Conservation (phyloP, 2,113 vertebrate genomes). For the Macroglossus sobrinus region DNA sequence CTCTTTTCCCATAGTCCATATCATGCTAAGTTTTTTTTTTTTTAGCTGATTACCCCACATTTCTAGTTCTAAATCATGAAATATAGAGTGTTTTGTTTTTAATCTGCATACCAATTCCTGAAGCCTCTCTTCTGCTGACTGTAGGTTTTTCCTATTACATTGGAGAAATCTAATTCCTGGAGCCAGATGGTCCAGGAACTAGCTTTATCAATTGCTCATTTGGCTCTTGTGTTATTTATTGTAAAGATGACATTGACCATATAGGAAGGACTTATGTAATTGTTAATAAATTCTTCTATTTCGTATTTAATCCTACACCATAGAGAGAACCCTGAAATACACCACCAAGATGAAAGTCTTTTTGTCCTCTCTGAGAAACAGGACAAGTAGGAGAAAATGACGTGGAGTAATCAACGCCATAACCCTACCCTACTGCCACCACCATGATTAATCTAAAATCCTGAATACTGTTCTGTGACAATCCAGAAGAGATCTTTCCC, state of each 20-base stretch:
- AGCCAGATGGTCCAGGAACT: constrained; percentile 53
- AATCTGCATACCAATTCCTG: neutral
- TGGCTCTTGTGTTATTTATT: constrained; percentile 29
- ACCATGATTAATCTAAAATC: neutral
- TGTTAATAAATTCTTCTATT: constrained; percentile 26
- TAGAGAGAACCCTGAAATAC: neutral
- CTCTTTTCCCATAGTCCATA: neutral
- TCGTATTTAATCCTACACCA: neutral
- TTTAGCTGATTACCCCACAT: neutral
- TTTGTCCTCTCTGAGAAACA: neutral
- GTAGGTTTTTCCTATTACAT: neutral
- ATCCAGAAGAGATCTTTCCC: neutral
- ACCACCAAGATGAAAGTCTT: neutral
- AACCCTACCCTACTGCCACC: neutral
- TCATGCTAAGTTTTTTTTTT: neutral
- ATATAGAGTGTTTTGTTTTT: neutral
- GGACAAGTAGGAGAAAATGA: neutral
- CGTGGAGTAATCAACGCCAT: neutral
- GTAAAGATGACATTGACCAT: neutral
- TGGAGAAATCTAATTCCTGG: constrained; percentile 57
- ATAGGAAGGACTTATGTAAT: neutral
- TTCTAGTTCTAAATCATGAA: constrained; percentile 32
- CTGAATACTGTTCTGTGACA: neutral
- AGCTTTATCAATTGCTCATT: constrained; percentile 48
- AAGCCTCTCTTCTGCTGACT: constrained; percentile 52